Base-by-base conservation (phyloP, 1,140 invertebrate species). In the Coelopa frigida region DNA sequence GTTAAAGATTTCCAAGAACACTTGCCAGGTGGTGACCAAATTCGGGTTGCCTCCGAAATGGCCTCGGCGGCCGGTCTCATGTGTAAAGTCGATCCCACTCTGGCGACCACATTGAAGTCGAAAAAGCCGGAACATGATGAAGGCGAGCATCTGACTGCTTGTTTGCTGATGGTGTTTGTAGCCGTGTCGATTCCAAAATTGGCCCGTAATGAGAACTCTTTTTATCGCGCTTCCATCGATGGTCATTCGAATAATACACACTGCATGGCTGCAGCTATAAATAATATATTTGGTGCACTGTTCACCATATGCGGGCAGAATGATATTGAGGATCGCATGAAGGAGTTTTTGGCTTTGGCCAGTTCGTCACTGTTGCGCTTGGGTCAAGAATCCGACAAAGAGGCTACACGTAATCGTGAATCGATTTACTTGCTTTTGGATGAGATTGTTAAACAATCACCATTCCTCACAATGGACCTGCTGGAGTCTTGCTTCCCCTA, bases 221-320 rank as follows among this genome's bases (percentile, higher is more conserved):
- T 90, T 53, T 94, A 93, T 70, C 74, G 85, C 58, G 89, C 94
- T 4, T 89, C 89, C 2, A 75, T 98, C 14, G 91, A 96, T 75
- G 94, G 90, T 0, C 94, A 98, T 69, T 82, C 87, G 1, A 99
- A 99, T 72, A 99, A 99, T 69, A 95, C 93, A 50, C 96, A 99
- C 67, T 98, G 95, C 59, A 85, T 99, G 74, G 89, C 93, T 2
- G 80, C 89, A 22, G 95, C 95, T 1, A 88, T 99, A 31, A 99
- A 98, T 67, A 88, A 93, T 56, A 89, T 99, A 46, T 96, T 98
- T 62, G 93, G 89, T 17, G 94, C 95, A 2, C 68, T 99, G 17
- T 99, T 99, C 61, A 94, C 91, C 1, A 87, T 98, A 45, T 93
- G 93, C 68, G 90, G 88, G 3, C 84, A 89, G 59, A 89, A 87